phyloP scores from a whole-genome alignment of 64 coral and sea anemone genomes.

The Montipora capricornis region DNA sequence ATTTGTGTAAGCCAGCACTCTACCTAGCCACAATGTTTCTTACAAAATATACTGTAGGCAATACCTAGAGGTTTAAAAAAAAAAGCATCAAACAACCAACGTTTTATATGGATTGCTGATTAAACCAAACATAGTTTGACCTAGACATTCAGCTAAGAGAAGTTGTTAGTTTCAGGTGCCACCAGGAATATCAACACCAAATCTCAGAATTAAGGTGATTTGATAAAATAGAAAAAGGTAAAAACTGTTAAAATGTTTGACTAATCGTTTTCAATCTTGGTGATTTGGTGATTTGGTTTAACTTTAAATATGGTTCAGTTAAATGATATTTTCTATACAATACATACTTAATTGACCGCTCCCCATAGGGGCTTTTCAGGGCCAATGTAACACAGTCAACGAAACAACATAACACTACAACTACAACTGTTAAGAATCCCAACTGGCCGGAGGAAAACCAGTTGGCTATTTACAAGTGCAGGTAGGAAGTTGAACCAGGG shows the following conservation, averaged over 20 bases:
- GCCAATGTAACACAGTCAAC: no score
- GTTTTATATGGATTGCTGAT: neutral
- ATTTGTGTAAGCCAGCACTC: neutral
- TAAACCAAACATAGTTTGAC: neutral
- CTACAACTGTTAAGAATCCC: no score
- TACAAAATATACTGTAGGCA: neutral
- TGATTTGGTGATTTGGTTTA: neutral
- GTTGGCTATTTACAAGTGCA: no score
- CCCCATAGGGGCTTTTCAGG: no score
- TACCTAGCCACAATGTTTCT: neutral
- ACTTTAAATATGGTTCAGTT: neutral
- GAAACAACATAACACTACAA: no score
- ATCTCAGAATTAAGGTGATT: neutral
- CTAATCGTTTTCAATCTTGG: no score
- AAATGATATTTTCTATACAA: neutral
- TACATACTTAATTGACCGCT: no score
- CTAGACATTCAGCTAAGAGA: neutral
- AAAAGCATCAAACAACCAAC: neutral
- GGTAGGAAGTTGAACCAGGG: no score
- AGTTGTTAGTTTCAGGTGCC: neutral
- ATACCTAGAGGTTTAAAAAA: neutral
- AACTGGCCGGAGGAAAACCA: no score
- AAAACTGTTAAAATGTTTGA: no score
- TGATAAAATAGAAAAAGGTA: no score
- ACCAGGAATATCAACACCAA: neutral